Base-by-base conservation (phyloP, 92 coral and sea anemone species). In the Epizoanthus fatuus region DNA sequence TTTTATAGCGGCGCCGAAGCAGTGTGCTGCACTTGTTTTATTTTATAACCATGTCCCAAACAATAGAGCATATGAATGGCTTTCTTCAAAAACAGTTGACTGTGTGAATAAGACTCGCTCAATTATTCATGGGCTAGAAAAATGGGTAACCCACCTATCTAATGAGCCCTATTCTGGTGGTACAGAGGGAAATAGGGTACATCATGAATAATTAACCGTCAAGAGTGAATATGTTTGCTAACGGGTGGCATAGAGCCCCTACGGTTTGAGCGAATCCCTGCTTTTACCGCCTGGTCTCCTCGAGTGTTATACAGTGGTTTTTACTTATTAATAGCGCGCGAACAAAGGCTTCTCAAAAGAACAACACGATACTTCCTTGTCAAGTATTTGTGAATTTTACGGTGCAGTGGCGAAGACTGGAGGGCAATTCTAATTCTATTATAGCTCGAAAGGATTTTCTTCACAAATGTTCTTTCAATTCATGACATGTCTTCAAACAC, bases 121-220 rank as follows among this genome's bases (percentile, higher is more conserved):
- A 92, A 95, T 95, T 87, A 95, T 95, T 95, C 87, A 95, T 92
- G 60, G 63, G 64, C 25, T 2, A 55, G 85, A 76, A 92, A 92
- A 95, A 95, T 95, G 84, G 98, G 85, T 86, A 89, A 95, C 96
- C 95, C 92, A 86, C 93, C 81, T 84, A 77, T 83, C 93, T 95
- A 95, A 95, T 95, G 96, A 95, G 93, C 86, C 91, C 88, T 90
- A 89, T 93, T 95, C 89, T 87, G 89, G 80, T 35, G 66, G 80
- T 56, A 89, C 98, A 92, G 88, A 87, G 52, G 94, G 87, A 90
- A 90, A 75, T 93, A 86, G 95, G 93, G 93, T 72, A 91, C 85
- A 53, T 52, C 60, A 92, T 95, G 93, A 90, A 95, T 95, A 83
- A 95, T 95, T 92, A 95, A 71, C n/a, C 49, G 59, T 84, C 94